Conservation (phyloP, 2,888 invertebrate species). For the Pyrgus malvae region DNA sequence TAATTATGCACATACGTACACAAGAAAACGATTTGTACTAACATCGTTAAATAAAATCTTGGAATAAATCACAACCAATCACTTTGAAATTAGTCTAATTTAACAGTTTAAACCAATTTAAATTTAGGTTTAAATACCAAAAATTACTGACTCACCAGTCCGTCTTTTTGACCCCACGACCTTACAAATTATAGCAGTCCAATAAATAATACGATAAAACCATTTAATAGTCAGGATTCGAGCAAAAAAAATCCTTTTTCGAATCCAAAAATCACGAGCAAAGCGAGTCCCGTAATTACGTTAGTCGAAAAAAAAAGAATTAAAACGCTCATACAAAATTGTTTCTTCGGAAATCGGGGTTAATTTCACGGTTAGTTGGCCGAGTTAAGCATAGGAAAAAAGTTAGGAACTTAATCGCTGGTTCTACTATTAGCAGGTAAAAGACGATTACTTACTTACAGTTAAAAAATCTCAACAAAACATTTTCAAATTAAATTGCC, state of each 20-base stretch:
- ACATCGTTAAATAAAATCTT: too few relatives aligned
- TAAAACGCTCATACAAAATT: conserved; percentile 47
- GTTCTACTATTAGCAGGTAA: too few relatives aligned
- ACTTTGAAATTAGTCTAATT: too few relatives aligned
- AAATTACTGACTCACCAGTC: background rate
- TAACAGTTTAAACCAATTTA: too few relatives aligned
- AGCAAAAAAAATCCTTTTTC: conserved; percentile 23
- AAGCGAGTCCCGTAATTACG: conserved; percentile 29
- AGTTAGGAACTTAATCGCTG: conserved; percentile 14
- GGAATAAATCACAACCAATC: too few relatives aligned
- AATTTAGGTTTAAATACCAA: too few relatives aligned
- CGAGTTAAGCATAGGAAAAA: conserved; percentile 40
- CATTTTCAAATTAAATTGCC: too few relatives aligned
- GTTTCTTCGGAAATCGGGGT: conserved; percentile 56
- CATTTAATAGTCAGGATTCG: conserved; percentile 13
- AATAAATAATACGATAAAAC: conserved; percentile 19
- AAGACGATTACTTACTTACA: too few relatives aligned
- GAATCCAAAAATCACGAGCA: conserved; percentile 33
- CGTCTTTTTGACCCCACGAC: conserved; percentile 8
- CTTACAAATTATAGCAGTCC: conserved; percentile 16
- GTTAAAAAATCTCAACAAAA: too few relatives aligned
- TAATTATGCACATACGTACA: too few relatives aligned
- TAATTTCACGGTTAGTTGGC: conserved; percentile 70
- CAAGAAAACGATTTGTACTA: too few relatives aligned
- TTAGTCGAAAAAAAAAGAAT: conserved; percentile 40